Evolutionary conservation across 2,797 vertebrate species (phyloP), one percentile per base, ranked within the genome.

Genomic region (Benthosema pterotum): DNA sequence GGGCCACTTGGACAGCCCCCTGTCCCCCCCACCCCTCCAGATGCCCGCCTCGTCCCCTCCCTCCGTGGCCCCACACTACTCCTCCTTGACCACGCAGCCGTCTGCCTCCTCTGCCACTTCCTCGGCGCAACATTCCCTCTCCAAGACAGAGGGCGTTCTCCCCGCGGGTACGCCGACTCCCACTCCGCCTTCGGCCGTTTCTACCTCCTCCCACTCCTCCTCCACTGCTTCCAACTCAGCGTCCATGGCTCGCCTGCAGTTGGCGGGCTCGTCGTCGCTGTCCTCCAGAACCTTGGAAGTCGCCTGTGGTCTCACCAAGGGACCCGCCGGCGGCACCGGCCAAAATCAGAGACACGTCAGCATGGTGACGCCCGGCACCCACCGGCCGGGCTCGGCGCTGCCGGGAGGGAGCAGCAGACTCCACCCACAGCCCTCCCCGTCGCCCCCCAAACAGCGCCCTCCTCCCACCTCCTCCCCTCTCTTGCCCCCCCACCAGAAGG

Each of bases 1-100:
- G 48, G 85, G 93, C 38, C 79, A 87, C 71, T 90, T 88, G 47
- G 89, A 95, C 47, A 85, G 89, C 60, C 75, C 93, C 16, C 74
- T 95, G 82, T 88, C 94, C 2, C 93, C 95, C 19, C 94, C 95
- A 46, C 93, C 94, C 47, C 87, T 93, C 42, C 83, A 86, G 43
- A 88, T 88, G 63, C 89, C 94, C 90, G 18, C 74, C 70, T 78
- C 89, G 49, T 87, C 92, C 63, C 93, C 94, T 74, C 85, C 89
- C 1, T 83, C 84, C 0, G 71, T 91, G 15, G 15, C 88, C 13
- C 79, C 87, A 45, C 86, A 89, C 83, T 91, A 89, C 74, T 81
- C 88, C 46, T 76, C 89, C 48, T 77, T 88, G 3, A 78, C 86
- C 59, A 71, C 82, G 46, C 79, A 74, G 64, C 71, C 83, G 19